Evolutionary conservation across 2,797 vertebrate species (phyloP).

Genomic region (Eutrigla gurnardus): DNA sequence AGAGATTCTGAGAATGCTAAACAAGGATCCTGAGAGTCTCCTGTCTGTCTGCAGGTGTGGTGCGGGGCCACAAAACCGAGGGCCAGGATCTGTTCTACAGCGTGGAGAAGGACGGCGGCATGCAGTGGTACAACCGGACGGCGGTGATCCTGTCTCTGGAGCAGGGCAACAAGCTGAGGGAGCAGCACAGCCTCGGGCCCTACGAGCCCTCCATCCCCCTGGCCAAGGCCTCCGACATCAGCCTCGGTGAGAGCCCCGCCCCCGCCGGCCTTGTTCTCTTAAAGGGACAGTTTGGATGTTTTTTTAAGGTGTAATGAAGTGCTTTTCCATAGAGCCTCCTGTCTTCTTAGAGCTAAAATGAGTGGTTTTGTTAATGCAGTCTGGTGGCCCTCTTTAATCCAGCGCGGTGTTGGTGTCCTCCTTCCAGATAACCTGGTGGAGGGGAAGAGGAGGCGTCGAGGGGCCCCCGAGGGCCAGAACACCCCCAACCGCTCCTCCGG

Average conservation of each 20-base stretch:
- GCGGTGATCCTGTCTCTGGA: slow-evolving; percentile 95
- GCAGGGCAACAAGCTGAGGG: slow-evolving; percentile 93
- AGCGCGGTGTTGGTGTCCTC: neutral
- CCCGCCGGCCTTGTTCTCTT: too few relatives aligned
- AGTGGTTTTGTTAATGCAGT: too few relatives aligned
- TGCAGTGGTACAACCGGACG: slow-evolving; percentile 92
- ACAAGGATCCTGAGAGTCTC: too few relatives aligned
- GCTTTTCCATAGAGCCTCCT: too few relatives aligned
- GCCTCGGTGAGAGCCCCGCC: slow-evolving; percentile 86
- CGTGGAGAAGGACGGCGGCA: slow-evolving; percentile 92
- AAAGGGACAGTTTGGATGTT: too few relatives aligned
- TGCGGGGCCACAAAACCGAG: slow-evolving; percentile 91
- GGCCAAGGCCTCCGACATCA: slow-evolving; percentile 96
- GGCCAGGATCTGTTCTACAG: slow-evolving; percentile 92
- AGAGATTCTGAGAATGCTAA: too few relatives aligned
- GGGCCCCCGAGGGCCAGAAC: slow-evolving; percentile 75
- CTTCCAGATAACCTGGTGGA: slow-evolving; percentile 95
- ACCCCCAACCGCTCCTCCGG: slow-evolving; percentile 77
- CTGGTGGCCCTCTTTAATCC: too few relatives aligned
- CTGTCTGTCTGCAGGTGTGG: slow-evolving; percentile 84
- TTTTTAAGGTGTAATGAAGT: too few relatives aligned
- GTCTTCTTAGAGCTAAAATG: too few relatives aligned
- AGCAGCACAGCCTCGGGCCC: slow-evolving; percentile 94
- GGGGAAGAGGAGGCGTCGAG: slow-evolving; percentile 92
- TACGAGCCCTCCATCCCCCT: slow-evolving; percentile 90